A percentile compares a stretch with the other conserved stretches of the same genome.
Conservation (phyloP, 2,797 vertebrate species). For the Megalops cyprinoides region DNA sequence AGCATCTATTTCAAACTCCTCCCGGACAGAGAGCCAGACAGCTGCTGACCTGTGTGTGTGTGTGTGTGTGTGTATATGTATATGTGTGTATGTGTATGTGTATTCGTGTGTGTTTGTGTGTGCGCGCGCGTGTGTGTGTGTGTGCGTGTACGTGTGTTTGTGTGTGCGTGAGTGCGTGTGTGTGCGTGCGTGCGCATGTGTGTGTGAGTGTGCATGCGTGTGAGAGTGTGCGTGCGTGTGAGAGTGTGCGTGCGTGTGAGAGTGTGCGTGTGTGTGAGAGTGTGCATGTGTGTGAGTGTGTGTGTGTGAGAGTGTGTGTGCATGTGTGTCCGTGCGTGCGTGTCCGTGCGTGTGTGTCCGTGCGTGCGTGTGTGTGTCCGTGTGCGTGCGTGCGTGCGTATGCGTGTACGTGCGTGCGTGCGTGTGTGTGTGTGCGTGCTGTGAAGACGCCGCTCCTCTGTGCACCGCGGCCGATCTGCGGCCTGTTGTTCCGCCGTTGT, state of each 20-base stretch:
- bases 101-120: neutral
- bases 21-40: neutral
- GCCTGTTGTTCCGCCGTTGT: neutral
- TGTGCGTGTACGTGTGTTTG: conserved; percentile 54
- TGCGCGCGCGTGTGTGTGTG: conserved; percentile 40
- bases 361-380: conserved; percentile 57
- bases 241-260: conserved; percentile 57
- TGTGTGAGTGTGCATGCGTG: conserved; percentile 3
- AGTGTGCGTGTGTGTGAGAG: too few species aligned
- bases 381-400: too few species aligned
- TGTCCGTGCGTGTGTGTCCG: conserved; percentile 52
- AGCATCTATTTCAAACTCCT: neutral
- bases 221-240: conserved; percentile 52
- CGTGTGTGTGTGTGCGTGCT: conserved; percentile 24
- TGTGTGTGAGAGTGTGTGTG: conserved; percentile 20
- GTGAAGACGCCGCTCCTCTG: neutral
- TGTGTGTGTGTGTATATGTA: conserved; percentile 14
- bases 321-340: conserved; percentile 31
- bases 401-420: conserved; percentile 32
- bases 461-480: neutral
- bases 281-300: conserved; percentile 23
- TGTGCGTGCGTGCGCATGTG: conserved; percentile 28
- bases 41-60: neutral
- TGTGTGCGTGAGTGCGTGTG: conserved; percentile 44
- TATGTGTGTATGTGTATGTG: conserved; percentile 27